These are phyloP conservation scores for Cromileptes altivelis DNA, from an alignment of 2,113 vertebrate genomes.

Conservation along the genomic window DNA sequence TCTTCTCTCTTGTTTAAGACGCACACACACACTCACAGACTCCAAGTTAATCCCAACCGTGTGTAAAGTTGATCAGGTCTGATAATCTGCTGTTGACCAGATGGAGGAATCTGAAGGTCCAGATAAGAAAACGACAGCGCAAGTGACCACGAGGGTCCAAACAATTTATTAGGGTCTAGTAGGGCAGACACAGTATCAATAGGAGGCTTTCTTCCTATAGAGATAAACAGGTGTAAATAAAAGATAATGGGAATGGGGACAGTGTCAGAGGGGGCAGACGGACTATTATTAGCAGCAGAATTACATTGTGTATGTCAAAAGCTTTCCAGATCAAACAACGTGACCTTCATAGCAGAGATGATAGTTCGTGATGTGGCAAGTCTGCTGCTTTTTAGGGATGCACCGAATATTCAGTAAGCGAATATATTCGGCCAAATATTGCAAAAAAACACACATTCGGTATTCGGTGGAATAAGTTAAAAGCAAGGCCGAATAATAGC, in stretches of 20 bases:
- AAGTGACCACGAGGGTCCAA: constrained; percentile 9
- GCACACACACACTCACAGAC: neutral
- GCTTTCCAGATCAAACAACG: constrained; percentile 31
- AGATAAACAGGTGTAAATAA: constrained; percentile 72
- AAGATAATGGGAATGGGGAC: constrained; percentile 50
- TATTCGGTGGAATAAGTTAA: too few relatives aligned
- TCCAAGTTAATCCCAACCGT: constrained; percentile 21
- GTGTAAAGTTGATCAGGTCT: constrained; percentile 63
- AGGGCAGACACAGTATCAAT: constrained; percentile 42
- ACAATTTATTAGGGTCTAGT: constrained; percentile 40
- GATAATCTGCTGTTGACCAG: constrained; percentile 69
- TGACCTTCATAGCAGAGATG: constrained; percentile 44
- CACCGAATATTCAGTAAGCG: too few relatives aligned
- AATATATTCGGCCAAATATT: too few relatives aligned
- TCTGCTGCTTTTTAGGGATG: neutral
- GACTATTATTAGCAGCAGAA: constrained; percentile 45
- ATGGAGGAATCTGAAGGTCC: constrained; percentile 36
- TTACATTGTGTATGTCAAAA: constrained; percentile 12
- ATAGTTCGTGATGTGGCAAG: neutral
- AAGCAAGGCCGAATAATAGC: too few relatives aligned
- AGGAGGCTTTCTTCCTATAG: constrained; percentile 28
- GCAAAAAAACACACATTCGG: too few relatives aligned
- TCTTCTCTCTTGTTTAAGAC: neutral
- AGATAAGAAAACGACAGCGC: constrained; percentile 62
- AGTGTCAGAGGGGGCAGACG: neutral